Conservation (phyloP, 2,113 vertebrate species). For the Choloepus hoffmanni region DNA sequence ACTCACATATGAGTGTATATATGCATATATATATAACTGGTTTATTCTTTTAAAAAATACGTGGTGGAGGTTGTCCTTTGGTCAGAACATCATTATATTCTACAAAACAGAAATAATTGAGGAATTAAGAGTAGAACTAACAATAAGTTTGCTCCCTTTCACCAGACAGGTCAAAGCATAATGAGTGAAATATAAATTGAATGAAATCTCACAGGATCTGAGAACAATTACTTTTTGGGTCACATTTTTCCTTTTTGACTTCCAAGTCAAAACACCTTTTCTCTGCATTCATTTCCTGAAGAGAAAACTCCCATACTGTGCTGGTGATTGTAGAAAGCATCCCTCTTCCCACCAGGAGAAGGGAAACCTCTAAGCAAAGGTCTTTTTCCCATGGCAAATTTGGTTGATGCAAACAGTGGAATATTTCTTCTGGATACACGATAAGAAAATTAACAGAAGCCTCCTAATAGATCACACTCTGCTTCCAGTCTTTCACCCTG, state of each 20-base stretch:
- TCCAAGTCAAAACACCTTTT: background rate
- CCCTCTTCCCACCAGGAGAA: background rate
- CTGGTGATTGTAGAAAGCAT: background rate
- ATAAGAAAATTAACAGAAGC: background rate
- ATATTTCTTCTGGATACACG: background rate
- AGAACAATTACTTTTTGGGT: background rate
- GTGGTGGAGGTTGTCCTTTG: background rate
- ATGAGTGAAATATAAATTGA: background rate
- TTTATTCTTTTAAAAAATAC: background rate
- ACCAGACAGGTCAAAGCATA: background rate
- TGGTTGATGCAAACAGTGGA: background rate
- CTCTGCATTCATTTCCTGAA: background rate
- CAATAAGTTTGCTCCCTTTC: background rate
- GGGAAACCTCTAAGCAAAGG: background rate
- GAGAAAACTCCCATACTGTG: background rate
- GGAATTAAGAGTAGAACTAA: background rate
- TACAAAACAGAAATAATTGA: background rate
- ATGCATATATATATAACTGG: background rate
- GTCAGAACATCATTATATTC: background rate
- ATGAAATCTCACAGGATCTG: background rate
- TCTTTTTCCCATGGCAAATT: background rate
- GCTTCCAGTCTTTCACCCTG: background rate
- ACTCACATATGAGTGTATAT: background rate
- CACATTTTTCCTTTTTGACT: constrained; percentile 17
- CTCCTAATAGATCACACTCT: background rate